These are phyloP conservation scores for Bradysia coprophila DNA, from an alignment of 1,140 invertebrate species.

Conservation along the genomic window DNA sequence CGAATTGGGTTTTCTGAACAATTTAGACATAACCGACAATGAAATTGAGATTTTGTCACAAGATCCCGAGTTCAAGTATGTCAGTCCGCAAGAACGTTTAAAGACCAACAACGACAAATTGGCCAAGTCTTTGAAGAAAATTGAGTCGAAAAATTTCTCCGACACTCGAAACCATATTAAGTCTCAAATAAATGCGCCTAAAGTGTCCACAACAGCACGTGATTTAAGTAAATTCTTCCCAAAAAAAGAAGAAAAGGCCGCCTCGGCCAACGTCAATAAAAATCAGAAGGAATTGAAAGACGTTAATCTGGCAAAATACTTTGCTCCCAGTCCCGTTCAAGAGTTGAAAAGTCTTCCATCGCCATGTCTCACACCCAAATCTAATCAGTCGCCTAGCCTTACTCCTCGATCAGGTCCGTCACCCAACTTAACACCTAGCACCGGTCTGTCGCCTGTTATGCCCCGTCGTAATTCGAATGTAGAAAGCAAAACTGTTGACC, in stretches of 20 bases:
- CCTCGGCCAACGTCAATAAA: background rate
- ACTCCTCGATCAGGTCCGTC: background rate
- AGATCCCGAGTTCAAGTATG: background rate
- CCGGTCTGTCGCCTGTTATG: background rate
- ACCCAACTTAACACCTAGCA: background rate
- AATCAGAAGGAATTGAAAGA: slow-evolving; percentile 2
- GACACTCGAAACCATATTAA: slow-evolving; percentile 21
- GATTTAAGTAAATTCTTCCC: slow-evolving; percentile 7
- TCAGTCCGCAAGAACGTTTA: background rate
- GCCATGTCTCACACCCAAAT: background rate
- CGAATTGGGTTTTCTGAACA: slow-evolving; percentile 1
- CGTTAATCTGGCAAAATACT: slow-evolving; percentile 20
- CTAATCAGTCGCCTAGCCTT: background rate
- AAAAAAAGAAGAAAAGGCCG: background rate
- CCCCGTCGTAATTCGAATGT: background rate
- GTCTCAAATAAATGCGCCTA: slow-evolving; percentile 16
- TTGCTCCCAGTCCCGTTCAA: slow-evolving; percentile 8
- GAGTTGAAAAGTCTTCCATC: slow-evolving; percentile 1
- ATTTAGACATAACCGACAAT: background rate
- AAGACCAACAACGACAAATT: slow-evolving; percentile 9
- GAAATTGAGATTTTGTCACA: slow-evolving; percentile 1
- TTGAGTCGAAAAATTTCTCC: slow-evolving; percentile 18
- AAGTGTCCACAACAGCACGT: slow-evolving; percentile 2
- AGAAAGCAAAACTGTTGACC: no score
- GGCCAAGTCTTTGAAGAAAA: slow-evolving; percentile 14